Conservation (phyloP, 2,888 invertebrate species). For the Diadegma fenestrale region DNA sequence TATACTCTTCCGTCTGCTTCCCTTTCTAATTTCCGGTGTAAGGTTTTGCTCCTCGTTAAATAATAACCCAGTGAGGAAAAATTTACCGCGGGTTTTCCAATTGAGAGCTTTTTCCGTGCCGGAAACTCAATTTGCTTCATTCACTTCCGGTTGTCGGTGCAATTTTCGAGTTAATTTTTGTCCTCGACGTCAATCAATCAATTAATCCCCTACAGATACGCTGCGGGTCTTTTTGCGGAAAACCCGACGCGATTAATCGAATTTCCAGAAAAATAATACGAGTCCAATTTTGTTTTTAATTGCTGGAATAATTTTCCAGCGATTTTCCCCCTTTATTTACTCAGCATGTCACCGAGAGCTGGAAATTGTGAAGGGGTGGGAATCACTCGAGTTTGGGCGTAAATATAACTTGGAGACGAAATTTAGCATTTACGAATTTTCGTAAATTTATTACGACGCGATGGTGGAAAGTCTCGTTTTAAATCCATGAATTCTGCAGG, state of each 20-base stretch:
- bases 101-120: constrained; percentile 24
- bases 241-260: neutral
- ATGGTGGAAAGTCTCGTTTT: constrained; percentile 28
- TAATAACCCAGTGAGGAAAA: constrained; percentile 73
- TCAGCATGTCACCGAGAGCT: neutral
- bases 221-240: neutral
- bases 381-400: neutral
- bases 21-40: neutral
- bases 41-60: constrained; percentile 39
- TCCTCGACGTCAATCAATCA: constrained; percentile 26
- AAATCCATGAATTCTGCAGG: constrained; percentile 47
- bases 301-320: neutral
- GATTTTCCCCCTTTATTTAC: neutral
- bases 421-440: neutral
- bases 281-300: neutral
- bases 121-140: constrained; percentile 51
- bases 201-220: constrained; percentile 11
- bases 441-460: constrained; percentile 8
- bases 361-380: neutral
- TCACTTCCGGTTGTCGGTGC: constrained; percentile 12
- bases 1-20: constrained; percentile 11
- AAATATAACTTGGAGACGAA: neutral
- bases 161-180: neutral
- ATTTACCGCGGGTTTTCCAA: constrained; percentile 58
- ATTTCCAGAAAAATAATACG: neutral